Evolutionary conservation across 2,797 vertebrate genomes (phyloP), one percentile per base, ranked within the genome.

Genomic region (Gymnoscopelus braueri): DNA sequence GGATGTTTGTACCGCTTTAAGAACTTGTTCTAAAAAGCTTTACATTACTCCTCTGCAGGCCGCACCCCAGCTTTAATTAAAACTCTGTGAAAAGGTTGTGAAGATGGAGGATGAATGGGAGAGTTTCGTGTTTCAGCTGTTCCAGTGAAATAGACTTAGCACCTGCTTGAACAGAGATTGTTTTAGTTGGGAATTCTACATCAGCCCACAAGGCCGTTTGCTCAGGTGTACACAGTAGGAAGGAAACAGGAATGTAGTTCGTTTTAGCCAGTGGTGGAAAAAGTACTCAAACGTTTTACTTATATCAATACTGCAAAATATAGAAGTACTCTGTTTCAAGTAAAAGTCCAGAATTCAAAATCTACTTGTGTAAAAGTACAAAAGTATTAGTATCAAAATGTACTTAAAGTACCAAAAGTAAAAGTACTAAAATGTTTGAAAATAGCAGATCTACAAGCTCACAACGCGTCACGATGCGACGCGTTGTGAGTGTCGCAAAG

Each of bases 11-110:
- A 81, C 75, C 72, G 73, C 75, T 90, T 90, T 90, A 89, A 91
- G 90, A 90, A 90, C 84, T 81, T 90, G 82, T 80, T 89, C 74
- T 80, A 89, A 90, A 91, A 85, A 92, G 86, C 84, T 82, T 19
- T 89, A 91, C 87, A 87, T 91, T 71, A 80, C 82, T 74, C 65
- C 77, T 82, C 78, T 82, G 84, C 71, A 57, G 83, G 77, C 84
- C 77, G 78, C 55, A 73, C 80, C 87, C 62, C 80, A 63, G 53
- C 84, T 90, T 90, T 88, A 88, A 85, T 87, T 83, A 79, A 72
- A 87, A 72, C 67, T 6, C 72, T 84, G 68, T 83, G 81, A 80
- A 80, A 85, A 79, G 72, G n/a, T 52, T 61, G 57, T 63, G 68
- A 69, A 83, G 78, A 84, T 72, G 67, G 23, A 75, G 69, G 84